phyloP scores from a whole-genome alignment of 2,888 invertebrate species.

The Vandiemenella viatica region DNA sequence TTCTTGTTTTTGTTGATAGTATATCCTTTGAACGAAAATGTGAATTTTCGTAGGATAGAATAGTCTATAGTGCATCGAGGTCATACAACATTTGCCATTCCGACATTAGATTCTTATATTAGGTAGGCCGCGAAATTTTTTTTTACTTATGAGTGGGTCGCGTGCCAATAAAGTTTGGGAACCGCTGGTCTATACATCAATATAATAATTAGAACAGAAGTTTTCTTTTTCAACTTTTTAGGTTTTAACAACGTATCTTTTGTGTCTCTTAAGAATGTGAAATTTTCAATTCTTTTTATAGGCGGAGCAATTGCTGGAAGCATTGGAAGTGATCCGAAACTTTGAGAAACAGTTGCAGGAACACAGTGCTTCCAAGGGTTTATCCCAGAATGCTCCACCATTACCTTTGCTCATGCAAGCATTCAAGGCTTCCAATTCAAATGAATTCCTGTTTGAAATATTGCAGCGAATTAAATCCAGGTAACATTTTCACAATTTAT shows the following conservation, averaged over 20 bases:
- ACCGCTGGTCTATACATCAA: no score
- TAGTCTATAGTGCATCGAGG: no score
- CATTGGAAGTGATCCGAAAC: slow-evolving; percentile 58
- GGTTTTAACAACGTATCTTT: no score
- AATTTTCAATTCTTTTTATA: slow-evolving; percentile 23
- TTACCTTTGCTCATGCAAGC: slow-evolving; percentile 73
- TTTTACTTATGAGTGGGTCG: no score
- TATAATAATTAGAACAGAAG: slow-evolving; percentile 3
- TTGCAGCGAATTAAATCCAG: slow-evolving; percentile 66
- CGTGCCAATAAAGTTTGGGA: no score
- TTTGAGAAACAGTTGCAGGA: slow-evolving; percentile 40
- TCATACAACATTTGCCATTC: no score
- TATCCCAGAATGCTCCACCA: slow-evolving; percentile 33
- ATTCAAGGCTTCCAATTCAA: slow-evolving; percentile 51
- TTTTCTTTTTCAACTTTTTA: not conserved
- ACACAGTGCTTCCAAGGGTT: slow-evolving; percentile 23
- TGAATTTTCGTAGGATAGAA: no score
- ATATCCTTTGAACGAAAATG: no score
- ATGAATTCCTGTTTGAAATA: slow-evolving; percentile 69
- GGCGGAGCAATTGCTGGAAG: slow-evolving; percentile 86
- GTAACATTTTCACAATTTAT: no score
- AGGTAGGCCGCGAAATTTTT: no score
- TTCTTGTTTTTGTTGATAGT: no score
- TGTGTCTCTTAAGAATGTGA: not conserved
- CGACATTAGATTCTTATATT: no score